phyloP scores from a whole-genome alignment of 2,797 vertebrate species.

The Macropus fuliginosus region DNA sequence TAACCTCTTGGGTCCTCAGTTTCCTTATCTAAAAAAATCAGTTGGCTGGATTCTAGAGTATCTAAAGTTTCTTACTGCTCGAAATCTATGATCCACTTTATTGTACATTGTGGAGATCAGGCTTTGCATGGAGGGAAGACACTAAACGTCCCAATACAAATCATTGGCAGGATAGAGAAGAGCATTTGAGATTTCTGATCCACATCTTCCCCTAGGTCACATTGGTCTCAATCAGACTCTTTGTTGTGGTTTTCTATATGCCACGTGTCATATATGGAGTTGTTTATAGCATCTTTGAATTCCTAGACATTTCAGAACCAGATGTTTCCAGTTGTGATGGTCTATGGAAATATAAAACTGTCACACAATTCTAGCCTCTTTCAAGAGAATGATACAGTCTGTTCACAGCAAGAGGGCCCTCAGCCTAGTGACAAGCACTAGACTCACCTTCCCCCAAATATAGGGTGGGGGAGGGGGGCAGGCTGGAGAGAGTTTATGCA shows the following conservation, averaged over 20 bases:
- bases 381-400: slow-evolving; percentile 32
- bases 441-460: slow-evolving; percentile 1
- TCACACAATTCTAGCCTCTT: slow-evolving; percentile 22
- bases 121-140: slow-evolving; percentile 8
- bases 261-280: neutral
- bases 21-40: neutral
- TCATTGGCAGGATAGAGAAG: neutral
- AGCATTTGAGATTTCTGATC: neutral
- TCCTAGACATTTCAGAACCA: slow-evolving; percentile 37
- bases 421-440: neutral
- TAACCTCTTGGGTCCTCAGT: neutral
- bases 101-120: neutral
- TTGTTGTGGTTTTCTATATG: neutral
- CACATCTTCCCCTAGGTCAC: neutral
- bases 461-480: neutral
- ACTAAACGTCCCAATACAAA: slow-evolving; percentile 1
- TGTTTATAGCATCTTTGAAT: neutral
- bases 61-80: neutral
- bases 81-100: neutral
- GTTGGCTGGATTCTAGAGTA: neutral
- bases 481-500: neutral
- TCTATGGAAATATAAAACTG: slow-evolving; percentile 35
- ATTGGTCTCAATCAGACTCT: neutral
- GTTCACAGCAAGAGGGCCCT: slow-evolving; percentile 39
- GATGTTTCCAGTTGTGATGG: slow-evolving; percentile 44